Base-by-base conservation (phyloP, 1,140 invertebrate genomes). In the Drosophila sproati region DNA sequence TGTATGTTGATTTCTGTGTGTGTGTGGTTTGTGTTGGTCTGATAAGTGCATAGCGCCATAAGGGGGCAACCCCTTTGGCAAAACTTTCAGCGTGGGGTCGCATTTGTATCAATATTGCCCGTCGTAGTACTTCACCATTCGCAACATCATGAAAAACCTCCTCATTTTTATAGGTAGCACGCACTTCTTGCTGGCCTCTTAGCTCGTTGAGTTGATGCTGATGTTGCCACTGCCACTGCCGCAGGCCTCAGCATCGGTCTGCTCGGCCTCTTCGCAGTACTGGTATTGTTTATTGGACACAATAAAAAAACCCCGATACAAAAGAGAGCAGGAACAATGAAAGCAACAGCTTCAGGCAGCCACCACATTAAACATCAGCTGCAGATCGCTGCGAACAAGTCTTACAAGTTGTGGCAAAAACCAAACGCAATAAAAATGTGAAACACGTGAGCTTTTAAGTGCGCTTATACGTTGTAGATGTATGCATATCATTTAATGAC, bases 1-100 rank as follows among this genome's bases (percentile, higher is more conserved):
- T 39, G 41, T 47, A 20, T 20, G 50, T 52, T 56, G 51, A 5
- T 34, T 34, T 41, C 5, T 54, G 8, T 55, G 5, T 68, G 32
- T 67, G 28, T 48, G 32, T 61, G 12, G 28, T 8, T 54, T 34
- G 68, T 87, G 62, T 69, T 63, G 59, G 77, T 64, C 67, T 86
- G 82, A 87, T 87, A 88, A 88, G 77, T 73, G 85, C 70, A 73
- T 69, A 80, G 80, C 83, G 77, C 83, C 83, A 73, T 51, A 39
- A 68, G 52, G 51, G 20, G 51, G 28, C 71, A 37, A 12, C 68
- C 73, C 57, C 61, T 55, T 57, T 47, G 35, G 50, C 50, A 57
- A 32, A 60, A 54, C 51, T 51, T 54, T 59, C 6, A 31, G 28
- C 35, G 51, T 64, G 59, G 68, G 60, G 43, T 41, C 41, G 20